phyloP scores from a whole-genome alignment of 2,797 vertebrate species.

The Hemibagrus guttatus region DNA sequence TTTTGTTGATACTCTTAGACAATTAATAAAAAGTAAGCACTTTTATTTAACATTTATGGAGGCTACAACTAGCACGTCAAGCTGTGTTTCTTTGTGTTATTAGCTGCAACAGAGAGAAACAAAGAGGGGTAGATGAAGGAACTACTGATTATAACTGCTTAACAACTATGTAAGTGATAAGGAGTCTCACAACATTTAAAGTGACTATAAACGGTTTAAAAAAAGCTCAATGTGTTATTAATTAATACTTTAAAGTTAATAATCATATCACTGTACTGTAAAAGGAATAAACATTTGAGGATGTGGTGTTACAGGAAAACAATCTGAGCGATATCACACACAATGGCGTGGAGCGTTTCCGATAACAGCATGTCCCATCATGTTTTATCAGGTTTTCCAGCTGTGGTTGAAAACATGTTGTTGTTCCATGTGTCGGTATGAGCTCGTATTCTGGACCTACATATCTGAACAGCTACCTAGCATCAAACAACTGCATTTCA shows the following conservation, averaged over 20 bases:
- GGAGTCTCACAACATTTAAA: background rate
- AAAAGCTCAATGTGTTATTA: background rate
- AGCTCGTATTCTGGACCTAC: background rate
- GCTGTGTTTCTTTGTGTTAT: background rate
- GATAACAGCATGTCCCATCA: background rate
- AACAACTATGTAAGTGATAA: background rate
- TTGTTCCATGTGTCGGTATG: background rate
- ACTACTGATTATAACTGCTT: background rate
- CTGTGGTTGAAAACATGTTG: constrained; percentile 28
- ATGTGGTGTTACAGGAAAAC: background rate
- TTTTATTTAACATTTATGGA: background rate
- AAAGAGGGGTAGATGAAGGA: background rate
- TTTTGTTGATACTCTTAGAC: background rate
- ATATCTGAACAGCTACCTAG: background rate
- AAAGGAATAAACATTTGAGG: background rate
- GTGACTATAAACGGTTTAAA: background rate
- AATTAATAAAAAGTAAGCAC: background rate
- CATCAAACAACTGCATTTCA: background rate
- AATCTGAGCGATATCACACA: background rate
- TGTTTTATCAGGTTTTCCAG: constrained; percentile 22
- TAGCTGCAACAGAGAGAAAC: background rate
- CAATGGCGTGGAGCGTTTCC: background rate
- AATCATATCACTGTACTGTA: background rate
- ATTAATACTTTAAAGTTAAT: background rate
- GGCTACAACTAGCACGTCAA: background rate